Conservation (phyloP, 2,888 invertebrate species). For the Lasioglossum lativentre region DNA sequence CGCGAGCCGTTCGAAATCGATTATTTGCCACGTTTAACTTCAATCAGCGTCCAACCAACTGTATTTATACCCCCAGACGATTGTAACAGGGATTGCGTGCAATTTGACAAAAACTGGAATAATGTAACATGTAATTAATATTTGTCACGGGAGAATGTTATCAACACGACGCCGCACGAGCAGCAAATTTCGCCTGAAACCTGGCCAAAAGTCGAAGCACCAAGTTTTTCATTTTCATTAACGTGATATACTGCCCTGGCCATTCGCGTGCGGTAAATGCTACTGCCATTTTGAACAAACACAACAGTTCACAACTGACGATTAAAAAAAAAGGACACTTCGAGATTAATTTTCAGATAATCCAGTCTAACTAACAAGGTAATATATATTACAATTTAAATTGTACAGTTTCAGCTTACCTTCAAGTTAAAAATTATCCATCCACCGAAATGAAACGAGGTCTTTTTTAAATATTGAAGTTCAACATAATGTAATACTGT, state of each 20-base stretch:
- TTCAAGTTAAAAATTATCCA: background rate
- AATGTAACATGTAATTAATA: conserved; percentile 30
- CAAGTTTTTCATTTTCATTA: background rate
- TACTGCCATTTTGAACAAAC: background rate
- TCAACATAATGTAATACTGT: background rate
- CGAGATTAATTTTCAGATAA: background rate
- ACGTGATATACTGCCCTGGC: background rate
- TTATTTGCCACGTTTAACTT: conserved; percentile 74
- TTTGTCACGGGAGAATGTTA: background rate
- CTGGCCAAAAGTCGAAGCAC: background rate
- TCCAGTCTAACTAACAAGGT: background rate
- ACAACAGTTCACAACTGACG: background rate
- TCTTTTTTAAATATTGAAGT: background rate
- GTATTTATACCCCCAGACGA: conserved; percentile 65
- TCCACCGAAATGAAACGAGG: background rate
- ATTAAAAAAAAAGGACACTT: background rate
- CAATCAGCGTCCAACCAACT: conserved; percentile 67
- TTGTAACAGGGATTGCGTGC: conserved; percentile 62
- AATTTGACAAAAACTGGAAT: conserved; percentile 55
- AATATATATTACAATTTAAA: background rate
- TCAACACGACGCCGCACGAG: no score
- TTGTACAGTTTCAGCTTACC: no score
- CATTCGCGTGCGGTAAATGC: background rate
- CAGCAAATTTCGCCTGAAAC: background rate
- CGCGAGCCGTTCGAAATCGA: conserved; percentile 61